Conservation (phyloP, 1,140 invertebrate genomes). For the Microplitis mediator region DNA sequence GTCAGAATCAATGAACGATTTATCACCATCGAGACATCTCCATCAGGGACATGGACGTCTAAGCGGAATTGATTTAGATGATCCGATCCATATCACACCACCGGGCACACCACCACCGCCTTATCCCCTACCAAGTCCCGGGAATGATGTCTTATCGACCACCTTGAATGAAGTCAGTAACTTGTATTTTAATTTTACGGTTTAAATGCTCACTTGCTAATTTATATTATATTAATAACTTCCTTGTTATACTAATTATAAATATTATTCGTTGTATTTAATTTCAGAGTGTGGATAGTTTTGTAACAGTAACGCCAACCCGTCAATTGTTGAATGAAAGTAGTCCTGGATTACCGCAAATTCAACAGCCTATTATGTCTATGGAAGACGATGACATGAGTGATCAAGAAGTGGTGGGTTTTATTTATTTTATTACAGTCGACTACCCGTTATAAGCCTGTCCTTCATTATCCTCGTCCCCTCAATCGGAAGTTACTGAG, state of each 20-base stretch:
- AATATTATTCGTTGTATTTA: too few species aligned
- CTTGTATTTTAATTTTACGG: neutral
- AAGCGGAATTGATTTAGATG: slow-evolving; percentile 37
- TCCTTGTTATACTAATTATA: too few species aligned
- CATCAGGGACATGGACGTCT: slow-evolving; percentile 52
- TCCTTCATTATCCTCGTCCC: too few species aligned
- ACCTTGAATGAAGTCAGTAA: slow-evolving; percentile 52
- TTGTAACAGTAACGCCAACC: slow-evolving; percentile 43
- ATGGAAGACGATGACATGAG: slow-evolving; percentile 95
- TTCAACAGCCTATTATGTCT: slow-evolving; percentile 82
- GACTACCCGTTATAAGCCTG: too few species aligned
- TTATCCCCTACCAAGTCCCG: slow-evolving; percentile 65
- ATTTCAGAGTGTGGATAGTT: slow-evolving; percentile 45
- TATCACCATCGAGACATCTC: slow-evolving; percentile 57
- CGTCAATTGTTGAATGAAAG: slow-evolving; percentile 41
- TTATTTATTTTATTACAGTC: neutral
- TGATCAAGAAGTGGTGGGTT: slow-evolving; percentile 76
- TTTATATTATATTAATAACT: too few species aligned
- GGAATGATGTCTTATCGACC: slow-evolving; percentile 48
- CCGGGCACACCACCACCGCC: slow-evolving; percentile 87
- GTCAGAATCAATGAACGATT: slow-evolving; percentile 69
- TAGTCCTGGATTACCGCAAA: slow-evolving; percentile 53
- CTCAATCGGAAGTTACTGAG: too few species aligned
- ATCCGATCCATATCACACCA: slow-evolving; percentile 67
- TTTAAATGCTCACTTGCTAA: too few species aligned